A percentile compares a stretch with the other conserved stretches of the same genome.
These are phyloP conservation scores for Merodon equestris DNA, from an alignment of 2,888 invertebrate genomes.

Conservation along the genomic window DNA sequence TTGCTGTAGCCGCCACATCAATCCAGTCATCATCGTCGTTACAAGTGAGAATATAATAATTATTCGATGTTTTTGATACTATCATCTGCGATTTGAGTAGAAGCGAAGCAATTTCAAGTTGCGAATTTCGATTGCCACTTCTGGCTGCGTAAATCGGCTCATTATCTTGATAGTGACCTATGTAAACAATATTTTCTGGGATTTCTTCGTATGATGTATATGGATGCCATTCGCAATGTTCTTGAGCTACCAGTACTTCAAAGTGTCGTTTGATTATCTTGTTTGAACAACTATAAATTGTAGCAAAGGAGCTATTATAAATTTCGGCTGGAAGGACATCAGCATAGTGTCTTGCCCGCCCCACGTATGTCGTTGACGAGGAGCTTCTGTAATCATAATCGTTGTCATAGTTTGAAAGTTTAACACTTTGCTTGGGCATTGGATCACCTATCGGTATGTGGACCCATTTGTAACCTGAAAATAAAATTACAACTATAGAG, in stretches of 20 bases:
- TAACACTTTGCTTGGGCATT: background rate
- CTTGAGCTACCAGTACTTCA: slow-evolving; percentile 5
- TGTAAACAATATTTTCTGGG: background rate
- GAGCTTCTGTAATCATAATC: no score
- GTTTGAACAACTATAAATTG: background rate
- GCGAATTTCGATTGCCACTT: background rate
- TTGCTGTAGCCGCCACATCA: background rate
- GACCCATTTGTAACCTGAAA: slow-evolving; percentile 18
- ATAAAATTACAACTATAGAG: background rate
- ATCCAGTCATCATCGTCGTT: background rate
- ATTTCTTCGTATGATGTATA: background rate
- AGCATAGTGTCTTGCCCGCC: slow-evolving; percentile 19
- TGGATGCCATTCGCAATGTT: background rate
- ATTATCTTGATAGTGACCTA: background rate
- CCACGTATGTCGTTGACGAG: background rate
- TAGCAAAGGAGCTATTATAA: background rate
- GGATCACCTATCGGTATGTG: background rate
- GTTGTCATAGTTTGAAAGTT: background rate
- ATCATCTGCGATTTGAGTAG: background rate
- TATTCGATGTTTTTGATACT: no score
- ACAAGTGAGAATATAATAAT: background rate
- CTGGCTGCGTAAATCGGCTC: slow-evolving; percentile 5
- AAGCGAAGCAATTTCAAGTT: background rate
- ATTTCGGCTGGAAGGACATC: slow-evolving; percentile 18
- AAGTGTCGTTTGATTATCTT: background rate